Conservation (phyloP, 1,140 invertebrate genomes). For the Magallana angulata region DNA sequence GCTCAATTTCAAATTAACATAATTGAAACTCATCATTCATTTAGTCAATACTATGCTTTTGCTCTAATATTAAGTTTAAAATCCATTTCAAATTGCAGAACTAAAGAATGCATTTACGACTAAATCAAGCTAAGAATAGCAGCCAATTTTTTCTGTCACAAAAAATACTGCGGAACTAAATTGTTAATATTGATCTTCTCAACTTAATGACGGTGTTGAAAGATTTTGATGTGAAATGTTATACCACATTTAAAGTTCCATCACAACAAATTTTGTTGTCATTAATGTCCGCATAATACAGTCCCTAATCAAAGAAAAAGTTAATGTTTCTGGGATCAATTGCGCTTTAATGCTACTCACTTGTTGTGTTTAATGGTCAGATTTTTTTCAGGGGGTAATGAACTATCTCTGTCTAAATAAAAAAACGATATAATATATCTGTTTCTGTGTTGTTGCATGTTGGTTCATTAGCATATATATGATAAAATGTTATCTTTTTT, state of each 20-base stretch:
- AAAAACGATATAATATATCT: background rate
- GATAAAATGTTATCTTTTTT: slow-evolving; percentile 15
- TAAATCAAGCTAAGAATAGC: background rate
- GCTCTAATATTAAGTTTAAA: background rate
- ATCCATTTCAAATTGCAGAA: slow-evolving; percentile 3
- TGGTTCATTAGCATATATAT: slow-evolving; percentile 25
- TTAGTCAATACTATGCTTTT: background rate
- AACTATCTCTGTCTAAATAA: background rate
- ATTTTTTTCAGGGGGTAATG: background rate
- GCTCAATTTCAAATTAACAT: background rate
- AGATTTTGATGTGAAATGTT: slow-evolving; percentile 38
- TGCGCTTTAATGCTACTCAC: slow-evolving; percentile 29
- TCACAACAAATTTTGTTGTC: slow-evolving; percentile 35
- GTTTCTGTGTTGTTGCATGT: background rate
- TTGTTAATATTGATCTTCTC: slow-evolving; percentile 28
- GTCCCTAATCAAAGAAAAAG: slow-evolving; percentile 12
- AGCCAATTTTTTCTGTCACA: background rate
- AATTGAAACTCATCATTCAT: slow-evolving; percentile 22
- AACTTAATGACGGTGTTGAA: slow-evolving; percentile 30
- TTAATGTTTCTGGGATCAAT: slow-evolving; percentile 31
- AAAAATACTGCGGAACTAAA: slow-evolving; percentile 32
- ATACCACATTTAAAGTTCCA: slow-evolving; percentile 28
- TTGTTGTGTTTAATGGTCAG: background rate
- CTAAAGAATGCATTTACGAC: slow-evolving; percentile 2
- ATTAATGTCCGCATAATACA: slow-evolving; percentile 3